Base-by-base conservation (phyloP, 2,797 vertebrate genomes). In the Epinephelus coioides region DNA sequence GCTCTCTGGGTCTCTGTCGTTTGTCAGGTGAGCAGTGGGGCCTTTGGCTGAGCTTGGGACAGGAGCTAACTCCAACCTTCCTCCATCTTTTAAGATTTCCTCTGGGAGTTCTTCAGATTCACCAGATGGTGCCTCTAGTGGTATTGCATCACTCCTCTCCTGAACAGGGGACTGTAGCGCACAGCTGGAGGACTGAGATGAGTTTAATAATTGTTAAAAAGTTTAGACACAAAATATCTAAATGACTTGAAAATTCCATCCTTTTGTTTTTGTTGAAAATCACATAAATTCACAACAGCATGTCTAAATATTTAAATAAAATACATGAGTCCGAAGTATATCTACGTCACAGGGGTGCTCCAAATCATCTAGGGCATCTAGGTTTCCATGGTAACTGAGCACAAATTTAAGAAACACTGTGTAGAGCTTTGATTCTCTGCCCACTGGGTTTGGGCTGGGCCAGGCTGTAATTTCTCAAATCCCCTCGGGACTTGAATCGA, bases 101-200 rank as follows among this genome's bases (percentile, higher is more conserved):
- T 78, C 86, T 8, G 21, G 18, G 11, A 64, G 57, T 18, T 86
- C 54, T 10, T 89, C 82, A 34, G 84, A 64, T 83, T 96, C 95
- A 73, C 92, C 87, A 49, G 94, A 90, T 59, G 95, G 95, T 60
- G 94, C 84, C 89, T 92, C 96, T 82, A 87, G 92, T 81, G 80
- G 96, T 64, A 90, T 89, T 2, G 78, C 85, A 19, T 88, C 79
- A 2, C 86, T 91, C 69, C 51, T 94, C 72, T 97, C 96, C 76
- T 92, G 91, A 8, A 87, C 78, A 12, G 95, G 96, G 25, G 96
- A 96, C 82, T 86, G 97, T 21, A 93, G 95, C 65, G 90, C 95
- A 84, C 94, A 95, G 89, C 95, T 97, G n/a, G 96, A 97, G 73
- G 96, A 94, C 98, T 99, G 91, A 53, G 76, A 73, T 88, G n/a